Conservation (phyloP, 2,113 vertebrate genomes). For the Xyliphius kryptos region DNA sequence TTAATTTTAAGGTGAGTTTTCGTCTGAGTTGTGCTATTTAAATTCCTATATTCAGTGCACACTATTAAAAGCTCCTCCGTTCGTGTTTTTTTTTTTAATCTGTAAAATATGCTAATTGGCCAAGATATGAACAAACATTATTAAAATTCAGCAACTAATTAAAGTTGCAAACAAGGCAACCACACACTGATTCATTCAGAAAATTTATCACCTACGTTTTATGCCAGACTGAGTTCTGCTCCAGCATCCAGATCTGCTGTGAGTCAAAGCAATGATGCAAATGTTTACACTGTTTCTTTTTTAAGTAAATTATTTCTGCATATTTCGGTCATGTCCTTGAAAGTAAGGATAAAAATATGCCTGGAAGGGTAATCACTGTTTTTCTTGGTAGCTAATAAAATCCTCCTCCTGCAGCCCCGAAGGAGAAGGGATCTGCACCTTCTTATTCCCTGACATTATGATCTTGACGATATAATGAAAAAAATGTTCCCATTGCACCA, state of each 20-base stretch:
- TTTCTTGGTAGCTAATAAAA: neutral
- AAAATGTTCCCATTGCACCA: too few relatives aligned
- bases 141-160: constrained; percentile 40
- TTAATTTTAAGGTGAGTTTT: constrained; percentile 81
- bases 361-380: neutral
- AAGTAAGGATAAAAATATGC: neutral
- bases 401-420: too few relatives aligned
- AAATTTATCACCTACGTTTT: constrained; percentile 13
- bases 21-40: neutral
- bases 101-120: constrained; percentile 14
- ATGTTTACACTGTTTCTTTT: constrained; percentile 7
- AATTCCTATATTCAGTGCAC: neutral
- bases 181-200: constrained; percentile 10
- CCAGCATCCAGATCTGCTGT: constrained; percentile 16
- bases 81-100: neutral
- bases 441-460: too few relatives aligned
- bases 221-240: constrained; percentile 25
- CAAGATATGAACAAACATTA: constrained; percentile 21
- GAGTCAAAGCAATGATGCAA: constrained; percentile 27
- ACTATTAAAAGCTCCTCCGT: too few relatives aligned
- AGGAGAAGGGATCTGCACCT: too few relatives aligned
- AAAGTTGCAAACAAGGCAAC: constrained; percentile 20
- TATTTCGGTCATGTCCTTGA: constrained; percentile 5
- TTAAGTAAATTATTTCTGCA: neutral
- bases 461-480: too few relatives aligned